Evolutionary conservation across 2,888 invertebrate genomes (phyloP), one percentile per base, ranked within the genome.

Genomic region (Cyrtodaria siliqua): DNA sequence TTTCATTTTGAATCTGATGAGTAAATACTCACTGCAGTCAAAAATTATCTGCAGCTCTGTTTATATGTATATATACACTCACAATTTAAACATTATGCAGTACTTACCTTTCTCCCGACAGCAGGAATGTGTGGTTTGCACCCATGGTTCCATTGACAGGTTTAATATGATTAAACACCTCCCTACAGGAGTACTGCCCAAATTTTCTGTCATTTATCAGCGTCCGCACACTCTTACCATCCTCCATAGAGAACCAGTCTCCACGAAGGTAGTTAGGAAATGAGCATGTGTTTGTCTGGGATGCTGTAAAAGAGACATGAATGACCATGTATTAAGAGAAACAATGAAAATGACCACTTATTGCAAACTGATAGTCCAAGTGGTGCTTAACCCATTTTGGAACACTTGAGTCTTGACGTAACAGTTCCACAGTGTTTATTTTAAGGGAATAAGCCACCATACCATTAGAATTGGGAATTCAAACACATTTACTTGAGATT

Each of bases 161-260:
- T 59, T 80, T 80, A 4, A 47, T 20, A 55, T 77, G 77, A 44
- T 69, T 52, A 52, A 70, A 33, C 20, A 64, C 24, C 33, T 76
- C 59, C 26, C 57, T 67, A 55, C 80, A 80, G 16, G 61, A 29
- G 33, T 67, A 24, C 20, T 66, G 38, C 14, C 67, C 70, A 75
- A 75, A 80, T 52, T 69, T 69, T 29, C 49, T 69, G 29, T 66
- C 57, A 23, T 72, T 68, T 2, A 80, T 66, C 12, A 76, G 27
- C 1, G 62, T 53, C 9, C 38, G 20, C 2, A 76, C 62, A 62
- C 76, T 76, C 9, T 61, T 63, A 24, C 71, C 79, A 29, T 68
- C 63, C 24, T 72, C 67, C 80, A 80, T 80, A 18, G 71, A 72
- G 29, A 76, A 80, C 53, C 69, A 80, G 27, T 80, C 69, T 20